phyloP scores from a whole-genome alignment of 2,888 invertebrate genomes.

The Cheilosia pagana region DNA sequence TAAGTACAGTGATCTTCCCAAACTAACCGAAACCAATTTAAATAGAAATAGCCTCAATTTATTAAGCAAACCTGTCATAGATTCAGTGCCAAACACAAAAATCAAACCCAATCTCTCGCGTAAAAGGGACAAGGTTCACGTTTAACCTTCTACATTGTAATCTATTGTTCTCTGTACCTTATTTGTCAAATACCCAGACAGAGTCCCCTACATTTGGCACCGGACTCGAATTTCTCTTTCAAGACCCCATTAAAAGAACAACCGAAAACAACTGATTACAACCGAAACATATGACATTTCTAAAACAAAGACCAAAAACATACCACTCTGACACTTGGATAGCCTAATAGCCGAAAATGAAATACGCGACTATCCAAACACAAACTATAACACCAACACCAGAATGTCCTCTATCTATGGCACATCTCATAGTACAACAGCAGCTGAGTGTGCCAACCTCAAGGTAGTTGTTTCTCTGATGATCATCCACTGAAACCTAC shows the following conservation, averaged over 20 bases:
- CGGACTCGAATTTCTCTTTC: constrained; percentile 4
- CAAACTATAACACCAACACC: constrained; percentile 28
- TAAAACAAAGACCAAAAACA: constrained; percentile 16
- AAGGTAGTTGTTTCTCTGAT: constrained; percentile 42
- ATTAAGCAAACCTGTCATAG: too few species aligned
- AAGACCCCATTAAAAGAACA: constrained; percentile 10
- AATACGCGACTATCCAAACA: constrained; percentile 39
- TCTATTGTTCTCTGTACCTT: background rate
- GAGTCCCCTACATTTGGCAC: constrained; percentile 18
- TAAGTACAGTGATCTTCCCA: too few species aligned
- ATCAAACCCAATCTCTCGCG: background rate
- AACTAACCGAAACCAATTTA: too few species aligned
- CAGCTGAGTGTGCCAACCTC: constrained; percentile 60
- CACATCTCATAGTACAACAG: constrained; percentile 38
- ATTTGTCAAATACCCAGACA: constrained; percentile 32
- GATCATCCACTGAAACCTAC: constrained; percentile 49
- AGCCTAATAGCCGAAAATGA: constrained; percentile 54
- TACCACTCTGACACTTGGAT: constrained; percentile 63
- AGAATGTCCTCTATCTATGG: constrained; percentile 37
- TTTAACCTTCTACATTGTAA: background rate
- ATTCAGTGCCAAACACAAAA: too few species aligned
- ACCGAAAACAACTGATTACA: constrained; percentile 16
- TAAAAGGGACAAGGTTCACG: background rate
- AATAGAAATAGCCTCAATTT: too few species aligned
- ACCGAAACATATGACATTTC: constrained; percentile 41